phyloP scores from a whole-genome alignment of 2,113 vertebrate species.

The Crotalus tigris region DNA sequence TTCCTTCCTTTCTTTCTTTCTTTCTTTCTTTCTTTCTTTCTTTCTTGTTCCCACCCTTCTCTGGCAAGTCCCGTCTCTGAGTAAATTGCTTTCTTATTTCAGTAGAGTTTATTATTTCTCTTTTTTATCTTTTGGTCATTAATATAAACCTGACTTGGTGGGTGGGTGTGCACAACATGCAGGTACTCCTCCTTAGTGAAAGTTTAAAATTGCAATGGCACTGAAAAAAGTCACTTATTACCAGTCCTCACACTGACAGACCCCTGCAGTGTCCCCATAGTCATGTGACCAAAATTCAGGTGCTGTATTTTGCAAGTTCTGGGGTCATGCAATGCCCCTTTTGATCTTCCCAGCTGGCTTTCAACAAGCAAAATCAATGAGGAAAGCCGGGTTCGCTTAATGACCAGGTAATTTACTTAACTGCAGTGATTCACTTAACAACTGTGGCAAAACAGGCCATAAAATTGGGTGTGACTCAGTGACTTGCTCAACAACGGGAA shows the following conservation, averaged over 20 bases:
- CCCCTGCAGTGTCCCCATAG: not conserved
- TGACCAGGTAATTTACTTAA: not conserved
- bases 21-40: no score
- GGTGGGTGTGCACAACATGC: not conserved
- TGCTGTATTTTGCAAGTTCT: not conserved
- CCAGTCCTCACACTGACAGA: no score
- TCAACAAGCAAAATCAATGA: no score
- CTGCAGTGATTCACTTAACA: not conserved
- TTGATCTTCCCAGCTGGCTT: no score
- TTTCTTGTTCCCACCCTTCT: not conserved
- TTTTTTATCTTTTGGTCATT: not conserved
- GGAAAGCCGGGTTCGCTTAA: not conserved
- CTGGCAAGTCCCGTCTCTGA: not conserved
- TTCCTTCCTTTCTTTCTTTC: no score
- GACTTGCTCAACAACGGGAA: not conserved
- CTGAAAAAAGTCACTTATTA: not conserved
- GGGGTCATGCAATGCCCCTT: no score
- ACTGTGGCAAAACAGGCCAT: not conserved
- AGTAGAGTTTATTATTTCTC: not conserved
- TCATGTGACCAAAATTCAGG: not conserved
- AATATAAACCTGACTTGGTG: not conserved
- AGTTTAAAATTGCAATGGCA: not conserved
- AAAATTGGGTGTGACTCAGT: not conserved
- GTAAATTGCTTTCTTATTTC: not conserved
- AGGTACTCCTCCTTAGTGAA: not conserved